A percentile compares a stretch with the other conserved stretches of the same genome.
phyloP scores from a whole-genome alignment of 2,888 invertebrate genomes.

The Drosophila phalerata region DNA sequence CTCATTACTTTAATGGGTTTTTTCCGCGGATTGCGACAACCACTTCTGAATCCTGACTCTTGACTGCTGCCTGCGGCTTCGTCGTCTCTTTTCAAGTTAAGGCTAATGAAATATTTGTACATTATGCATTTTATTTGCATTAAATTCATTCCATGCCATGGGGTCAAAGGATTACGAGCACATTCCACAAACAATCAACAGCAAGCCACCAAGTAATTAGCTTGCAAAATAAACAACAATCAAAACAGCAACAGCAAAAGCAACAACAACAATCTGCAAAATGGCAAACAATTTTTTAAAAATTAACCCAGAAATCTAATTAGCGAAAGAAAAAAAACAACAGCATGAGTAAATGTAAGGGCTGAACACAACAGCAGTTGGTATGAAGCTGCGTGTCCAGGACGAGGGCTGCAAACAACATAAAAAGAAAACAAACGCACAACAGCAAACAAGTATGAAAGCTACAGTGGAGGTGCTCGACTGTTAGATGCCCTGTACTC shows the following conservation, averaged over 20 bases:
- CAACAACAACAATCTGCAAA: slow-evolving; percentile 36
- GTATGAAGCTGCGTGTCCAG: slow-evolving; percentile 25
- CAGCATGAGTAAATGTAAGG: slow-evolving; percentile 2
- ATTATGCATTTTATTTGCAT: slow-evolving; percentile 68
- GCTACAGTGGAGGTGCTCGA: neutral
- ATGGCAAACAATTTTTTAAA: slow-evolving; percentile 56
- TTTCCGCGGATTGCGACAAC: slow-evolving; percentile 28
- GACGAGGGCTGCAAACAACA: slow-evolving; percentile 20
- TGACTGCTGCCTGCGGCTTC: slow-evolving; percentile 27
- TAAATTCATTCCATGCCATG: slow-evolving; percentile 41
- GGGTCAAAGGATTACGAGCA: slow-evolving; percentile 46
- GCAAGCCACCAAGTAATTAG: slow-evolving; percentile 59
- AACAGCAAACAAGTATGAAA: slow-evolving; percentile 26
- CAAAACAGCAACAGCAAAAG: slow-evolving; percentile 8
- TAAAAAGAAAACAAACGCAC: slow-evolving; percentile 9
- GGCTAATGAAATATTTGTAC: slow-evolving; percentile 68
- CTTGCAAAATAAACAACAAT: slow-evolving; percentile 63
- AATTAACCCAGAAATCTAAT: slow-evolving; percentile 83
- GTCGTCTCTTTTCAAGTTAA: slow-evolving; percentile 43
- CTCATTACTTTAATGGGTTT: slow-evolving; percentile 77
- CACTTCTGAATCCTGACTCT: neutral
- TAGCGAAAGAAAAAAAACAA: slow-evolving; percentile 52
- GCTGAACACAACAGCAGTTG: neutral
- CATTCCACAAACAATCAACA: slow-evolving; percentile 31
- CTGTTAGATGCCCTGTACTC: neutral